A percentile compares a stretch with the other conserved stretches of the same genome.
Conservation (phyloP, 2,113 vertebrate species). For the Hypocryptadius cinnamomeus region DNA sequence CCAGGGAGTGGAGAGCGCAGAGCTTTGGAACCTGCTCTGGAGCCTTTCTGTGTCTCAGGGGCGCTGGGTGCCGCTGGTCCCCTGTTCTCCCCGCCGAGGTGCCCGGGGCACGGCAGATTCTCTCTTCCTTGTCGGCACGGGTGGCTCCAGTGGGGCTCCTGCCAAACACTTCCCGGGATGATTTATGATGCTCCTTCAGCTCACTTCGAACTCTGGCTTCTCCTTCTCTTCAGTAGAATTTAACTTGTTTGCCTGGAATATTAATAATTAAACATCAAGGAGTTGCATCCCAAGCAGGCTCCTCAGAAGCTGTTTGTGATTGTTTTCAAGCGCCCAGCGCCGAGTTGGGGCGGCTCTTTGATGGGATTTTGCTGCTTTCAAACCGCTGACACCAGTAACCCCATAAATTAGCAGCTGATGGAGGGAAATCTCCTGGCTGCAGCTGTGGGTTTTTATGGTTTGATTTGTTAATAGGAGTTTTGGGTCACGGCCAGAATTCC, state of each 20-base stretch:
- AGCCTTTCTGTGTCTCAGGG: not conserved
- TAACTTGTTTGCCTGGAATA: slow-evolving; percentile 54
- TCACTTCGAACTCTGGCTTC: slow-evolving; percentile 57
- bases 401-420: slow-evolving; percentile 59
- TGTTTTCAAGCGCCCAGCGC: not conserved
- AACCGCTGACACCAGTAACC: slow-evolving; percentile 63
- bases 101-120: accelerated
- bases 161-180: slow-evolving; percentile 47
- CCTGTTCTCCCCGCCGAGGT: not conserved
- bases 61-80: accelerated
- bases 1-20: accelerated
- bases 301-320: slow-evolving; percentile 50
- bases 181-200: slow-evolving; percentile 46
- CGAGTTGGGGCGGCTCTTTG: not conserved
- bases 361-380: slow-evolving; percentile 48
- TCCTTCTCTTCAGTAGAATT: slow-evolving; percentile 24
- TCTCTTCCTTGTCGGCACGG: not conserved
- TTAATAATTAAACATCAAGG: slow-evolving; percentile 50
- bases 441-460: slow-evolving; percentile 33
- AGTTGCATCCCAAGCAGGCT: slow-evolving; percentile 44
- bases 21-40: not conserved
- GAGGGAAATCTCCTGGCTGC: slow-evolving; percentile 57
- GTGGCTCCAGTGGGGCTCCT: not conserved
- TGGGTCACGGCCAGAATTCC: slow-evolving; percentile 50
- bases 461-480: slow-evolving; percentile 62